Conservation (phyloP, 2,797 vertebrate species). For the Arrhamphus sclerolepis region DNA sequence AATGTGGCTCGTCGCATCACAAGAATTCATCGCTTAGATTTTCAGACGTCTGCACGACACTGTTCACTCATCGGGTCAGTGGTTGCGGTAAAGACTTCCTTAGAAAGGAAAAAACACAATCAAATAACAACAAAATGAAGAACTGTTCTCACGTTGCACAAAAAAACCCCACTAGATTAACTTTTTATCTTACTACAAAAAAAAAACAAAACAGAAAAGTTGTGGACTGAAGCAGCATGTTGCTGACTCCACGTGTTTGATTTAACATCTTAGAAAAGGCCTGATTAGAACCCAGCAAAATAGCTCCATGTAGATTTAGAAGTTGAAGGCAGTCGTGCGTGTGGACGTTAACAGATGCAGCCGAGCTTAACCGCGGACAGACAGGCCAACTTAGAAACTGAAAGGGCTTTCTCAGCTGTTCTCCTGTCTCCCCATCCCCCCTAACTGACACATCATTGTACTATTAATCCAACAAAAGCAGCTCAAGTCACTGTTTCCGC, state of each 20-base stretch:
- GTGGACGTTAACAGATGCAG: slow-evolving; percentile 60
- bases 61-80: slow-evolving; percentile 36
- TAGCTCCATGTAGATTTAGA: slow-evolving; percentile 50
- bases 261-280: slow-evolving; percentile 20
- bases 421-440: slow-evolving; percentile 23
- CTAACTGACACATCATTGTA: slow-evolving; percentile 44
- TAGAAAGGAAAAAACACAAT: not conserved
- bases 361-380: slow-evolving; percentile 42
- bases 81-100: slow-evolving; percentile 49
- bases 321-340: slow-evolving; percentile 26
- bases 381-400: slow-evolving; percentile 58
- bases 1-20: slow-evolving; percentile 29
- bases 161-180: too few species aligned
- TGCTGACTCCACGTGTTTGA: slow-evolving; percentile 12
- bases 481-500: slow-evolving; percentile 24
- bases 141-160: not conserved
- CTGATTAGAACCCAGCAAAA: slow-evolving; percentile 26
- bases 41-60: slow-evolving; percentile 16
- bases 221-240: not conserved
- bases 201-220: not conserved
- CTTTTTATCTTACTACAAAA: too few species aligned
- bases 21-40: slow-evolving; percentile 36
- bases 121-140: too few species aligned
- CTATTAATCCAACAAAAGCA: slow-evolving; percentile 42
- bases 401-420: slow-evolving; percentile 71